Evolutionary conservation across 2,113 vertebrate species (phyloP), one percentile per base, ranked within the genome.

Genomic region (Lampris megalopsis): DNA sequence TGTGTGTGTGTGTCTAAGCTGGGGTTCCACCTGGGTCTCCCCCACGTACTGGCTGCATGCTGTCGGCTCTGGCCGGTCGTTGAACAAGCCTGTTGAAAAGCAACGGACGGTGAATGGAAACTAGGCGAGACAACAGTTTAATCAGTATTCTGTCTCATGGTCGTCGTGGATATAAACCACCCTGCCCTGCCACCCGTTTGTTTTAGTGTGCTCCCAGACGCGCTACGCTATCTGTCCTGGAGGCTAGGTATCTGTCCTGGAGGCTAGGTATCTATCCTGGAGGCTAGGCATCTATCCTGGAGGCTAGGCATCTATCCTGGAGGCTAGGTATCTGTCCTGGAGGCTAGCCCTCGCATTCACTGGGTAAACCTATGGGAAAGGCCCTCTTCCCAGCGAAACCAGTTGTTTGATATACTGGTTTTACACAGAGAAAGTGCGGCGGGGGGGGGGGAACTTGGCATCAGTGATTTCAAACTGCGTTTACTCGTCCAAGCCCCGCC

Each of bases 141-240:
- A 77, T 72, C 58, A 57, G 4, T 84, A 85, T 89, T 89, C 88
- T 89, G 83, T 90, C 76, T 77, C 67, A 24, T 24, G 24, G 24
- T 24, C 24, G 24, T 24, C 24, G 24, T 24, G 24, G 24, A 24
- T 24, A 24, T 24, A 24, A 24, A 24, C 24, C 24, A 24, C 24
- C 24, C 24, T 24, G 24, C 24, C 24, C 24, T 24, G 24, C 24
- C 24, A 24, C 24, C 24, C 24, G 24, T 24, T 24, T 24, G 24
- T 24, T 24, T 24, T 24, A 24, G 24, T 24, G 24, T 24, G 24
- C 24, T 24, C 24, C 24, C 24, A 24, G 24, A 24, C 24, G 24
- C 24, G 24, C 24, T 24, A 24, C 24, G 24, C 24, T 24, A 24
- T 24, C 24, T 24, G 24, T 24, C 24, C 24, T 24, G 24, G 24